phyloP scores from a whole-genome alignment of 2,113 vertebrate species.

The Cnemophilus loriae region DNA sequence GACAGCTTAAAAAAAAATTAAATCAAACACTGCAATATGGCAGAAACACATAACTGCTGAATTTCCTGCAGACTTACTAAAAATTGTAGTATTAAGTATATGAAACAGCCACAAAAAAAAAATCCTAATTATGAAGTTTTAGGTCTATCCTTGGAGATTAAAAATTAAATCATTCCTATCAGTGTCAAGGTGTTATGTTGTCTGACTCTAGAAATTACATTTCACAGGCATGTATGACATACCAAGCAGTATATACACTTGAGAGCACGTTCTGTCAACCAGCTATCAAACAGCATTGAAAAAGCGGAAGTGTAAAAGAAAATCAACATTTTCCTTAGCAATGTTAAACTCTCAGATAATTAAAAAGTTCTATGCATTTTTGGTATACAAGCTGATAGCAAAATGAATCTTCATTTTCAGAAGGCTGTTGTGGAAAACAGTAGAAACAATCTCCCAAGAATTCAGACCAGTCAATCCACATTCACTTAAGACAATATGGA shows the following conservation, averaged over 20 bases:
- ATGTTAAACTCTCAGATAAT: background rate
- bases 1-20: background rate
- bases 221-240: background rate
- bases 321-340: background rate
- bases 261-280: background rate
- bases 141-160: background rate
- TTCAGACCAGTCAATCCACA: background rate
- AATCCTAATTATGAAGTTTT: background rate
- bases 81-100: background rate
- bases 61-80: background rate
- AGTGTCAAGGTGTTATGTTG: background rate
- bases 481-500: background rate
- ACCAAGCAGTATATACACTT: background rate
- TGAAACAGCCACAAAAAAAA: background rate
- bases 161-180: background rate
- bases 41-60: background rate
- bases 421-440: background rate
- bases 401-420: background rate
- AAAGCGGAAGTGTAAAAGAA: background rate
- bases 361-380: background rate
- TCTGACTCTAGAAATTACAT: background rate
- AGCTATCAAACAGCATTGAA: background rate
- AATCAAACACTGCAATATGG: background rate
- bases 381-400: background rate
- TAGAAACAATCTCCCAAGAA: background rate